Conservation (phyloP, 2,113 vertebrate genomes). For the Chaetops frenatus region DNA sequence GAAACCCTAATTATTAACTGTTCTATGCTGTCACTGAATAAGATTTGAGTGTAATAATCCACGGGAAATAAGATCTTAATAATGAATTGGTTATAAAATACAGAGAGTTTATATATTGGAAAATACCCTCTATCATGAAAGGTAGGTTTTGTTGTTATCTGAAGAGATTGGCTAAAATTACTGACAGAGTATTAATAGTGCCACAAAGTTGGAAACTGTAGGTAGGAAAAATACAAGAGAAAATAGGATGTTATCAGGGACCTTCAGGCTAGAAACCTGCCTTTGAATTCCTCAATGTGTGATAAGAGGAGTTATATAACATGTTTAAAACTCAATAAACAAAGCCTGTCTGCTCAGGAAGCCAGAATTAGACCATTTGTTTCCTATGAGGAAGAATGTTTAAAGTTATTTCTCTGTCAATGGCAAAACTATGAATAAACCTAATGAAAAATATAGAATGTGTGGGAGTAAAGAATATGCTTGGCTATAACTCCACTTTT, state of each 20-base stretch:
- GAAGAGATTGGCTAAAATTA: constrained; percentile 48
- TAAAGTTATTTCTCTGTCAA: constrained; percentile 52
- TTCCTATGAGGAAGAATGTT: constrained; percentile 23
- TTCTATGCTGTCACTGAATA: constrained; percentile 6
- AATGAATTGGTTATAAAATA: background rate
- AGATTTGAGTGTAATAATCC: background rate
- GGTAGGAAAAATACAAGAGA: constrained; percentile 47
- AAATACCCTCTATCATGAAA: constrained; percentile 28
- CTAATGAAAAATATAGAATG: constrained; percentile 43
- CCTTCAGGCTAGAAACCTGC: constrained; percentile 18
- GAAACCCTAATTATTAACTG: constrained; percentile 7
- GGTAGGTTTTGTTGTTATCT: background rate
- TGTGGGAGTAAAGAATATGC: constrained; percentile 27
- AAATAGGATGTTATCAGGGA: constrained; percentile 44
- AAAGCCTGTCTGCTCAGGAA: constrained; percentile 35
- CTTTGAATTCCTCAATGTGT: constrained; percentile 47
- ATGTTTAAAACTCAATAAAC: constrained; percentile 46
- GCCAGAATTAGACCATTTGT: constrained; percentile 46
- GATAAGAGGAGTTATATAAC: constrained; percentile 57
- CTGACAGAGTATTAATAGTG: constrained; percentile 38
- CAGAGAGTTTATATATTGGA: background rate
- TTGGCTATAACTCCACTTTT: constrained; percentile 26
- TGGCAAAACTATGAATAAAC: constrained; percentile 57
- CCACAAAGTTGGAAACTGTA: constrained; percentile 32
- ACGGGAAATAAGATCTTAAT: background rate